phyloP scores from a whole-genome alignment of 2,113 vertebrate species.

The Catharus minimus region DNA sequence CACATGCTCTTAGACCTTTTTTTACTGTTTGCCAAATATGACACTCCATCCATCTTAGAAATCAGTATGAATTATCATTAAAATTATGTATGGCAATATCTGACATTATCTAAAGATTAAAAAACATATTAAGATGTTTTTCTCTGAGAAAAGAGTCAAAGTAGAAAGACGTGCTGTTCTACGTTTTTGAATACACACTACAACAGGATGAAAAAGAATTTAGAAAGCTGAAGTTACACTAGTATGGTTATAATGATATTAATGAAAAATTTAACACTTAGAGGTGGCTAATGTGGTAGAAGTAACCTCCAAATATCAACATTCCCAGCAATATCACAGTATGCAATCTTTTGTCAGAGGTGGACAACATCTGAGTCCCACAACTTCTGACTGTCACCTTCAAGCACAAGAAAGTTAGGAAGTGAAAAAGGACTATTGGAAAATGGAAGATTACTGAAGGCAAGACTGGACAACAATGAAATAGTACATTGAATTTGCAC shows the following conservation, averaged over 20 bases:
- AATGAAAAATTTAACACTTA: neutral
- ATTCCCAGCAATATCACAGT: neutral
- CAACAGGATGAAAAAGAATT: neutral
- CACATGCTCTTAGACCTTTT: neutral
- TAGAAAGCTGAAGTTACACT: neutral
- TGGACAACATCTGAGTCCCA: neutral
- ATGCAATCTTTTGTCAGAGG: neutral
- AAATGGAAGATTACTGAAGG: neutral
- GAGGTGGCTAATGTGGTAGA: neutral
- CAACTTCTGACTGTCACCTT: neutral
- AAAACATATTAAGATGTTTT: neutral
- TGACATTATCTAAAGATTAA: neutral
- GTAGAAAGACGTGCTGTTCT: neutral
- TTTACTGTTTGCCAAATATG: neutral
- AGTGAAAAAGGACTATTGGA: neutral
- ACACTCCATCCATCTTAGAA: neutral
- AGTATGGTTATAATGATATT: neutral
- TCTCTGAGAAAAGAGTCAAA: neutral
- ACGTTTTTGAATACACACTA: neutral
- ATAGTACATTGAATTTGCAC: accelerated
- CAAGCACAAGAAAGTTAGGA: neutral
- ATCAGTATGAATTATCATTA: neutral
- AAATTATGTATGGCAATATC: neutral
- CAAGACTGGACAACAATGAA: neutral
- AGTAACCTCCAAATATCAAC: neutral